Conservation (phyloP, 2,113 vertebrate genomes). For the Lathamus discolor region DNA sequence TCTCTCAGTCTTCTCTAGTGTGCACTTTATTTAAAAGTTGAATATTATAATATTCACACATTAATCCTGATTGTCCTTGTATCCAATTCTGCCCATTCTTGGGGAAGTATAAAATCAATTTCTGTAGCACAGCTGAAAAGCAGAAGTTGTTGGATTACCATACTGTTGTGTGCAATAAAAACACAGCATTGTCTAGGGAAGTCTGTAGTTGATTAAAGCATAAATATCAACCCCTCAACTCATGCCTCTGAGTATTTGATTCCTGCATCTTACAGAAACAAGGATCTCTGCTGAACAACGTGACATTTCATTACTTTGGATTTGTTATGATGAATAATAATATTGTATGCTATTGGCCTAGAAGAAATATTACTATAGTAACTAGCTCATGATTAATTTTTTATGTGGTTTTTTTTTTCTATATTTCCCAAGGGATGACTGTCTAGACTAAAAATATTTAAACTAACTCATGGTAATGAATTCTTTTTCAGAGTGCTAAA, state of each 20-base stretch:
- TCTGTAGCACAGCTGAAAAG: background rate
- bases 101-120: slow-evolving; percentile 21
- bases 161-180: background rate
- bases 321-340: slow-evolving; percentile 21
- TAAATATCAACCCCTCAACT: background rate
- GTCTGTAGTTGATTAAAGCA: background rate
- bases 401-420: background rate
- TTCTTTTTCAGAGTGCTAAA: background rate
- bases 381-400: slow-evolving; percentile 38
- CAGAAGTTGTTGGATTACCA: slow-evolving; percentile 28
- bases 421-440: slow-evolving; percentile 28
- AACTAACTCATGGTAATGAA: slow-evolving; percentile 35
- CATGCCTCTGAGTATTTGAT: background rate
- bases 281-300: slow-evolving; percentile 10
- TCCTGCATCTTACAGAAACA: slow-evolving; percentile 4
- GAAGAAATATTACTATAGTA: slow-evolving; percentile 52
- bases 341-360: background rate
- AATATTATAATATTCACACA: slow-evolving; percentile 14
- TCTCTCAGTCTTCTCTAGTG: slow-evolving; percentile 48
- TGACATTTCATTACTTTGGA: slow-evolving; percentile 19
- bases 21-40: slow-evolving; percentile 52
- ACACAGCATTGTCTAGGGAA: background rate
- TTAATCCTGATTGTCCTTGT: slow-evolving; percentile 27
- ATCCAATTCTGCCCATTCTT: background rate
- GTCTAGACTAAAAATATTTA: slow-evolving; percentile 50